Conservation (phyloP, 2,888 invertebrate genomes). For the Drosophila sordidapex region DNA sequence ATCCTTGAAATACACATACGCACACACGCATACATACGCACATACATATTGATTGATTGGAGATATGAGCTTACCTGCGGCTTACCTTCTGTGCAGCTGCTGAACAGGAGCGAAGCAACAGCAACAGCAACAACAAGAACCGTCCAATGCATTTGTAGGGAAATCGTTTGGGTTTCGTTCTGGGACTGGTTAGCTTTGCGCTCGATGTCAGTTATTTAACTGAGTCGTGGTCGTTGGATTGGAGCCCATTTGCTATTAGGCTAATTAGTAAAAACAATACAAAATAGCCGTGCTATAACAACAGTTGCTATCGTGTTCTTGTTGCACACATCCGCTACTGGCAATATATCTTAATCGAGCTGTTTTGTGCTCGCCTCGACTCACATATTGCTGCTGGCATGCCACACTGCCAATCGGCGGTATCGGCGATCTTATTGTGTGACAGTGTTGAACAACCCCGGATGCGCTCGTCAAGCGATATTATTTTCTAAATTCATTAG, state of each 20-base stretch:
- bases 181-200: constrained; percentile 7
- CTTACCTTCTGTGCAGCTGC: constrained; percentile 23
- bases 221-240: not conserved
- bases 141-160: constrained; percentile 28
- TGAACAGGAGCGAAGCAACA: constrained; percentile 23
- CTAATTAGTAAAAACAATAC: constrained; percentile 39
- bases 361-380: not conserved
- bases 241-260: constrained; percentile 8
- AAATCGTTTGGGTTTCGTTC: constrained; percentile 1
- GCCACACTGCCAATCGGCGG: not conserved
- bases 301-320: constrained; percentile 19
- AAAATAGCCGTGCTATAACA: constrained; percentile 12
- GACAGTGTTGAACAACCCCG: constrained; percentile 16
- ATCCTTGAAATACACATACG: constrained; percentile 51
- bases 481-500: not conserved
- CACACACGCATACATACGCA: not conserved
- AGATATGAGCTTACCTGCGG: constrained; percentile 43
- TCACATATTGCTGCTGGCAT: not conserved
- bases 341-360: constrained; percentile 38
- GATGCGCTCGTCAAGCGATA: not conserved
- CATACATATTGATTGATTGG: not conserved
- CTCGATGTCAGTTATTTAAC: constrained; percentile 41
- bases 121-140: not conserved
- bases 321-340: constrained; percentile 35
- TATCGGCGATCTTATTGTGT: constrained; percentile 8